Evolutionary conservation across 2,113 vertebrate species (phyloP).

Genomic region (Paralichthys olivaceus): DNA sequence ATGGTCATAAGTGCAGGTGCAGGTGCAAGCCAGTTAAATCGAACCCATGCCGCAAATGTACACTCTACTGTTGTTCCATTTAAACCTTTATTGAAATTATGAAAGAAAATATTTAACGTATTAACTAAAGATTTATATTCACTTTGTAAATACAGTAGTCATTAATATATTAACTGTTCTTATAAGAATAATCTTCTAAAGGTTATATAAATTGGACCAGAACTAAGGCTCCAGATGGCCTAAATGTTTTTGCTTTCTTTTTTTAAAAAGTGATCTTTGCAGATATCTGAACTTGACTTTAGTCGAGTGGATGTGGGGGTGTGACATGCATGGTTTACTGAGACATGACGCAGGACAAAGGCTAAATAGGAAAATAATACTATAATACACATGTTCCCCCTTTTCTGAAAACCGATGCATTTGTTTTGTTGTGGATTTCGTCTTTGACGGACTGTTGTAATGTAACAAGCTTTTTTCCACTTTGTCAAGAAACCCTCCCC

Average conservation of each 20-base stretch:
- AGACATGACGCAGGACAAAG: slow-evolving; percentile 45
- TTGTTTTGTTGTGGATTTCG: slow-evolving; percentile 60
- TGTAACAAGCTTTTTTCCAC: slow-evolving; percentile 36
- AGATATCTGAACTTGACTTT: slow-evolving; percentile 55
- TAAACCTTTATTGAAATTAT: slow-evolving; percentile 76
- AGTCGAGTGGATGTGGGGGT: slow-evolving; percentile 49
- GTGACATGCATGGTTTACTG: slow-evolving; percentile 63
- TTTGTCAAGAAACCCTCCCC: slow-evolving; percentile 11
- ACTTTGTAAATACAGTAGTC: slow-evolving; percentile 83
- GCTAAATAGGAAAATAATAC: slow-evolving; percentile 59
- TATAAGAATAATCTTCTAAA: slow-evolving; percentile 80
- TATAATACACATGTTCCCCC: slow-evolving; percentile 53
- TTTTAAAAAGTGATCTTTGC: slow-evolving; percentile 34
- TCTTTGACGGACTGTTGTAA: slow-evolving; percentile 60
- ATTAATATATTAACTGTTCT: slow-evolving; percentile 85
- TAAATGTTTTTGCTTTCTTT: slow-evolving; percentile 52
- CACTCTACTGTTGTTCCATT: slow-evolving; percentile 75
- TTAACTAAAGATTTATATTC: slow-evolving; percentile 86
- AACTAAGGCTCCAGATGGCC: slow-evolving; percentile 48
- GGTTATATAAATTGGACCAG: slow-evolving; percentile 77
- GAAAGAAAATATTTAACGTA: slow-evolving; percentile 84
- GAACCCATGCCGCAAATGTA: slow-evolving; percentile 69
- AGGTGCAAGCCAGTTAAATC: slow-evolving; percentile 54
- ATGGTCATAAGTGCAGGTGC: slow-evolving; percentile 50
- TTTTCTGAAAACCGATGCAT: slow-evolving; percentile 53